A percentile compares a stretch with the other conserved stretches of the same genome.
Evolutionary conservation across 1,140 invertebrate genomes (phyloP).

Genomic region (Archegozetes longisetosus): DNA sequence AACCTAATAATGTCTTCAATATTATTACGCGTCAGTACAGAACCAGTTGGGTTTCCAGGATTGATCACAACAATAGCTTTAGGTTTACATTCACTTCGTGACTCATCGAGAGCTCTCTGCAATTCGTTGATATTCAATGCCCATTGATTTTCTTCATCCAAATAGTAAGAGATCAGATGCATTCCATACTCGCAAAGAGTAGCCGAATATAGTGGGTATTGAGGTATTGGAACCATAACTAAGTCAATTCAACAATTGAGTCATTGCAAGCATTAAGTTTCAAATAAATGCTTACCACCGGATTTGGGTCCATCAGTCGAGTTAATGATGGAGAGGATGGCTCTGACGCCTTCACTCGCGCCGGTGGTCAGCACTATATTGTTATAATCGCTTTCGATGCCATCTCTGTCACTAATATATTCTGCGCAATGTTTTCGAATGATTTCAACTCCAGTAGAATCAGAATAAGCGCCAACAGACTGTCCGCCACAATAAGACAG

Average conservation of each 20-base stretch:
- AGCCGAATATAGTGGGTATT: constrained; percentile 97
- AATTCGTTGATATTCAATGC: constrained; percentile 61
- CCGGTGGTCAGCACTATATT: constrained; percentile 77
- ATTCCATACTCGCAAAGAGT: constrained; percentile 79
- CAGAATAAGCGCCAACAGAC: constrained; percentile 67
- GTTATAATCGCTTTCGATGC: constrained; percentile 50
- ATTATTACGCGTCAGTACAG: constrained; percentile 72
- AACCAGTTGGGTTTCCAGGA: constrained; percentile 91
- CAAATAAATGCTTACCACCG: no score
- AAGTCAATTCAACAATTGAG: no score
- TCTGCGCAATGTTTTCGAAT: constrained; percentile 73
- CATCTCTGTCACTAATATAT: constrained; percentile 74
- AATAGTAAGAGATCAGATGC: constrained; percentile 69
- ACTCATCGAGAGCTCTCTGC: constrained; percentile 53
- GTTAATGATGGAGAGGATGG: constrained; percentile 14
- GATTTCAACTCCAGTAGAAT: constrained; percentile 78
- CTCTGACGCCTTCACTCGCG: constrained; percentile 79
- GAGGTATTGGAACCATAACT: constrained; percentile 96
- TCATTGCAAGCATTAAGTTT: no score
- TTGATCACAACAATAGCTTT: constrained; percentile 89
- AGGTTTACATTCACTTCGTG: constrained; percentile 48
- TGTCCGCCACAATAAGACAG: constrained; percentile 61
- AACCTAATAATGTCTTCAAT: constrained; percentile 87
- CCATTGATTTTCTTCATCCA: constrained; percentile 58
- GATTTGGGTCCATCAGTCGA: constrained; percentile 36